Evolutionary conservation across 2,888 invertebrate species (phyloP), one percentile per base, ranked within the genome.

Genomic region (Cosmia pyralina): DNA sequence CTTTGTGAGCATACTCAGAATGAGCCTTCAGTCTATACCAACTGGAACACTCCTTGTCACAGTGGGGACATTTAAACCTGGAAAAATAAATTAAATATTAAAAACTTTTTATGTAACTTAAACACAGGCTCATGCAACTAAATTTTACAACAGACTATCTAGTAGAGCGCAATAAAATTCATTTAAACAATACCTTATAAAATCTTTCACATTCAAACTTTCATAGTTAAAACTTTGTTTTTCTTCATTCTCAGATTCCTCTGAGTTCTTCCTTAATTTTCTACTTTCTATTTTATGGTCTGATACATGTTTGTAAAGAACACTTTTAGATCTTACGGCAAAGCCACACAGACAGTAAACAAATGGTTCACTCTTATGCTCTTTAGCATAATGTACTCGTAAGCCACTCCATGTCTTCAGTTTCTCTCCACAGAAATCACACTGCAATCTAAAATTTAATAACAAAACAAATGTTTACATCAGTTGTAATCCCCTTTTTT

Each of bases 11-110:
- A 52, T 83, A 85, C 75, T 93, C 90, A 78, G 93, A 93, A 81
- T 96, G 96, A 0, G 90, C 82, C 73, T 93, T 94, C 66, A 96
- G 86, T 57, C 92, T 93, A 79, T 96, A 96, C 96, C 96, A 96
- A 84, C 96, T 96, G 15, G 92, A 90, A 88, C 90, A 95, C 72
- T 92, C 89, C 74, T 93, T 91, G 28, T 93, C 85, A 88, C 96
- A 96, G 15, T 91, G 89, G 41, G 90, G 88, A 82, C 96, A 96
- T 68, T 89, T 89, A 84, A 96, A 96, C 82, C 96, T 96, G 88
- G 38, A 90, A 89, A 46, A 11, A n/a, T 53, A 44, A 46, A 44
- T 15, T 0, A 44, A 19, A 52, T 17, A 5, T n/a, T 65, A 7
- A n/a, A 52, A 34, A n/a, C 10, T 8, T 48, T 50, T 10, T 8